Evolutionary conservation across 2,888 invertebrate species (phyloP), one percentile per base, ranked within the genome.

Genomic region (Drosophila greeni): DNA sequence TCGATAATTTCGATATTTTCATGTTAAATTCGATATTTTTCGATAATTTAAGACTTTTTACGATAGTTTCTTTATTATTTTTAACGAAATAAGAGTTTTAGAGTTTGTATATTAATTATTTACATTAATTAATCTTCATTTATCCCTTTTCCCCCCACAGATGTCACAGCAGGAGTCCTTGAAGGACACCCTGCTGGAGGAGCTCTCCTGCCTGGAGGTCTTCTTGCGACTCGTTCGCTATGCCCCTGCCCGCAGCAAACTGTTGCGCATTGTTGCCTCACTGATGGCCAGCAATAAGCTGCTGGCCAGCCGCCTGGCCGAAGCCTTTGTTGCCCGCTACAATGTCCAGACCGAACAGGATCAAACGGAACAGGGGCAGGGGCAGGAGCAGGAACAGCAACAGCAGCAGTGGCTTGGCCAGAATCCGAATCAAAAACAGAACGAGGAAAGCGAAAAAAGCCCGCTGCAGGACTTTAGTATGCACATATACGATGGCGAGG

Each of bases 171-270:
- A 71, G 18, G 83, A 84, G 24, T 74, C 80, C 3, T 62, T 89
- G 2, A 85, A 82, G 62, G 86, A 87, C 47, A 86, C 88, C 59
- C 73, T 89, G 3, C 74, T 87, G 34, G 86, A 87, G 64, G 87
- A 89, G 66, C 74, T 89, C 8, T 76, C 85, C 9, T 86, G 87
- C 70, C 70, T 89, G 55, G 83, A 87, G 36, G 84, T 87, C 7
- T 89, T 89, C 64, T 72, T 83, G 20, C 86, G 87, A 12, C 76
- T 89, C 2, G 65, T 89, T 14, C 86, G 86, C 45, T 84, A 84
- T 60, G 80, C 85, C 59, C 85, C 86, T n/a, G 85, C 86, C 4
- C 84, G 88, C n/a, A 78, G 85, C 56, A 86, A 88, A 70, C 76
- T 89, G n/a, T 81, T 88, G 67, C 77, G 79, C 36, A 88, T 88